These are phyloP conservation scores for Panorpa germanica DNA, from an alignment of 2,888 invertebrate genomes.

Conservation along the genomic window DNA sequence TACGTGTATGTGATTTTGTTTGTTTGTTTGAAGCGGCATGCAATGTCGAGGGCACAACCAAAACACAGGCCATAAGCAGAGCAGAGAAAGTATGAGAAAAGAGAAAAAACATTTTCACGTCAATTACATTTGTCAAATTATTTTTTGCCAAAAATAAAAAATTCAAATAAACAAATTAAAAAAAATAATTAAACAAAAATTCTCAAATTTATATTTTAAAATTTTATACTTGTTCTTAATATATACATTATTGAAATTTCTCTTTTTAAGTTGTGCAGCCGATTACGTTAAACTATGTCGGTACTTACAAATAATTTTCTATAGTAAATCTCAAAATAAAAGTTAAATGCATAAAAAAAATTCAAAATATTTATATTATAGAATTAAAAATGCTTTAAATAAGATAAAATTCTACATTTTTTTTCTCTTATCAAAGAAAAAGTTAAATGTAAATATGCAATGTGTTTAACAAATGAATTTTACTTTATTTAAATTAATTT, in stretches of 20 bases:
- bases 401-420: too few relatives aligned
- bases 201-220: constrained; percentile 5
- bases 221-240: too few relatives aligned
- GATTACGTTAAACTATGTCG: too few relatives aligned
- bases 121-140: constrained; percentile 14
- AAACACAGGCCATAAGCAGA: constrained; percentile 69
- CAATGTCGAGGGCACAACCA: constrained; percentile 57
- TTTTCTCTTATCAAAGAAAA: too few relatives aligned
- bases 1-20: constrained; percentile 11
- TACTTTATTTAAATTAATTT: too few relatives aligned
- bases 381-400: background rate
- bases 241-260: too few relatives aligned
- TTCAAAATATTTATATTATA: constrained; percentile 6
- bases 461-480: too few relatives aligned
- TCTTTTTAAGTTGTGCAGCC: too few relatives aligned
- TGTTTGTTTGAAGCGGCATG: constrained; percentile 11
- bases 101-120: constrained; percentile 46
- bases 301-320: too few relatives aligned
- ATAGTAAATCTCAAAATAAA: constrained; percentile 1
- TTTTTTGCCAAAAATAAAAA: constrained; percentile 10
- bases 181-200: constrained; percentile 8
- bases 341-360: constrained; percentile 7
- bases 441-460: too few relatives aligned
- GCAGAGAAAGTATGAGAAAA: constrained; percentile 60
- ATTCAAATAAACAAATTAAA: constrained; percentile 9